Evolutionary conservation across 2,888 invertebrate genomes (phyloP), one percentile per base, ranked within the genome.

Genomic region (Xanthostigma xanthostigma): DNA sequence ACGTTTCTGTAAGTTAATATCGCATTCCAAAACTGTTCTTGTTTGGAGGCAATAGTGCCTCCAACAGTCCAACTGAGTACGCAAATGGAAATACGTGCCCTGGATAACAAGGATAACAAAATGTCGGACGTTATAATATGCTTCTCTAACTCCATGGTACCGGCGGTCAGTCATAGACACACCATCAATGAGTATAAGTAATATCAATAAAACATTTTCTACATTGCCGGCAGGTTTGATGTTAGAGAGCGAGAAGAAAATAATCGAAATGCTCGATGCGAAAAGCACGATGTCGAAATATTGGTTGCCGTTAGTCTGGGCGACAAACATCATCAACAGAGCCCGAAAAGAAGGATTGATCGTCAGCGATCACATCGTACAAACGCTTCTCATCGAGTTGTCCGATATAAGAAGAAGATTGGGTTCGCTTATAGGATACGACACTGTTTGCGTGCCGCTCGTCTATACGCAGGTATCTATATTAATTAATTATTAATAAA

Each of bases 241-340:
- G 88, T 75, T 90, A 71, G 89, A 91, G 62, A 89, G 88, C 56
- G 92, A 92, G 66, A 81, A 84, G 66, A 89, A 90, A 65, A 89
- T 92, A 46, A 89, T 92, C 63, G 91, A 92, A 64, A 79, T 86
- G 62, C 81, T 92, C 80, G 87, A 91, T 63, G 81, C 81, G 11
- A 89, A 90, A 64, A 88, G 88, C 57, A 85, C 86, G 4, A 91
- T 91, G 85, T 86, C 89, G 11, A 84, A 84, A 70, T 92, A 91
- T 64, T 92, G 91, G 91, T 87, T 92, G 85, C 92, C 92, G 0
- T 69, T 91, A 46, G 89, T 90, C 12, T 92, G 92, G 92, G 91
- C 91, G 40, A 89, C 90, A 6, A 90, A 90, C 64, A 87, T 92
- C 53, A 88, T 92, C 55, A 89, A 90, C 66, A 73, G 90, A 49